Conservation (phyloP, 2,797 vertebrate species). For the Triplophysa yarkandensis region DNA sequence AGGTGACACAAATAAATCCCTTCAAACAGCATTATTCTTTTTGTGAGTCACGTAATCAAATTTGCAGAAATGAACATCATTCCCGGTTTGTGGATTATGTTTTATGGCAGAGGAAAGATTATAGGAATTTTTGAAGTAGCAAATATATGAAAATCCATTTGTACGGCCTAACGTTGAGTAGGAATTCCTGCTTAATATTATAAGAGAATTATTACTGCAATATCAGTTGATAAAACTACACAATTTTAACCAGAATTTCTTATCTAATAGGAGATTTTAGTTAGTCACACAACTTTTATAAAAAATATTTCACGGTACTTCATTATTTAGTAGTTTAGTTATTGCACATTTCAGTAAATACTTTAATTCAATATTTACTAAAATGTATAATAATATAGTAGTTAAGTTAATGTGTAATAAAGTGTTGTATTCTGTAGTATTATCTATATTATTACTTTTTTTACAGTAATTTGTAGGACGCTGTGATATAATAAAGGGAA, state of each 20-base stretch:
- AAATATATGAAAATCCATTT: constrained; percentile 24
- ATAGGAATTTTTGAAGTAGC: constrained; percentile 33
- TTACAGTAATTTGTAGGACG: no score
- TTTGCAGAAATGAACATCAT: constrained; percentile 20
- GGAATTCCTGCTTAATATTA: constrained; percentile 10
- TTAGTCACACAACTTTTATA: no score
- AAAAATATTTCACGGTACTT: no score
- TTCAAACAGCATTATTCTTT: constrained; percentile 21
- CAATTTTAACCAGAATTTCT: not conserved
- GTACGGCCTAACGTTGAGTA: not conserved
- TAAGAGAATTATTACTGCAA: constrained; percentile 16
- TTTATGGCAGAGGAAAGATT: constrained; percentile 23
- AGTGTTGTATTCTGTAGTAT: no score
- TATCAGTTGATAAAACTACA: not conserved
- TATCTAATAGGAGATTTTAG: not conserved
- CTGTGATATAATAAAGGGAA: no score
- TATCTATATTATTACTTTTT: no score
- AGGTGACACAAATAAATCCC: constrained; percentile 38
- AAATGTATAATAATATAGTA: no score
- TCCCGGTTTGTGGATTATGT: constrained; percentile 13
- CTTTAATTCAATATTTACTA: no score
- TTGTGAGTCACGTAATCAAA: constrained; percentile 24
- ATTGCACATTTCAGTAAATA: no score
- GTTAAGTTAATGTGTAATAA: no score
- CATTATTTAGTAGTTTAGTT: no score